phyloP scores from a whole-genome alignment of 2,797 vertebrate species.

The Enteromius paludinosus region DNA sequence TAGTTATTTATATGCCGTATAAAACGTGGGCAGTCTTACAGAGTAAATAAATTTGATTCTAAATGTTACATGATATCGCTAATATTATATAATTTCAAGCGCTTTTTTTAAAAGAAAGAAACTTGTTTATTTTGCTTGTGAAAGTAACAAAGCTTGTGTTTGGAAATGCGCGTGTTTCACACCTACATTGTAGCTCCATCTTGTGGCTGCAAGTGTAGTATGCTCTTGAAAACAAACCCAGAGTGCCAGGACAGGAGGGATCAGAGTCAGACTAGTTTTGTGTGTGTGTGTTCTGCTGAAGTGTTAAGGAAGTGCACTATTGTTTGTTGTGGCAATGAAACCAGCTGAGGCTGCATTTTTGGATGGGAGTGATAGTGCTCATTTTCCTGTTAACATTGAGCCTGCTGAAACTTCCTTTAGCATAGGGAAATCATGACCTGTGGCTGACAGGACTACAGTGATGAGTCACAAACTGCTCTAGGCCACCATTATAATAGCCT shows the following conservation, averaged over 20 bases:
- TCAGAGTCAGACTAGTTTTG: not conserved
- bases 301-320: conserved; percentile 28
- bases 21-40: too few species aligned
- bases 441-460: not conserved
- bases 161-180: not conserved
- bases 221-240: not conserved
- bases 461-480: not conserved
- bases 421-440: conserved; percentile 28
- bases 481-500: not conserved
- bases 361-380: not conserved
- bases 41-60: not conserved
- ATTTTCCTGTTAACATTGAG: conserved; percentile 32
- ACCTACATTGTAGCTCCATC: conserved; percentile 34
- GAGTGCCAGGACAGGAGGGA: not conserved
- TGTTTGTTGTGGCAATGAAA: conserved; percentile 20
- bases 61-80: not conserved
- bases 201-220: conserved; percentile 23
- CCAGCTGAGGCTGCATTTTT: conserved; percentile 36
- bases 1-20: too few species aligned
- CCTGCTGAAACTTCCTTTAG: conserved; percentile 24
- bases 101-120: not conserved
- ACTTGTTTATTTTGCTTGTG: not conserved
- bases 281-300: not conserved
- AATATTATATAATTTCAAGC: not conserved
- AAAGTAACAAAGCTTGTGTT: not conserved